Evolutionary conservation across 2,113 vertebrate genomes (phyloP), one percentile per base, ranked within the genome.

Genomic region (Accipiter cooperii): DNA sequence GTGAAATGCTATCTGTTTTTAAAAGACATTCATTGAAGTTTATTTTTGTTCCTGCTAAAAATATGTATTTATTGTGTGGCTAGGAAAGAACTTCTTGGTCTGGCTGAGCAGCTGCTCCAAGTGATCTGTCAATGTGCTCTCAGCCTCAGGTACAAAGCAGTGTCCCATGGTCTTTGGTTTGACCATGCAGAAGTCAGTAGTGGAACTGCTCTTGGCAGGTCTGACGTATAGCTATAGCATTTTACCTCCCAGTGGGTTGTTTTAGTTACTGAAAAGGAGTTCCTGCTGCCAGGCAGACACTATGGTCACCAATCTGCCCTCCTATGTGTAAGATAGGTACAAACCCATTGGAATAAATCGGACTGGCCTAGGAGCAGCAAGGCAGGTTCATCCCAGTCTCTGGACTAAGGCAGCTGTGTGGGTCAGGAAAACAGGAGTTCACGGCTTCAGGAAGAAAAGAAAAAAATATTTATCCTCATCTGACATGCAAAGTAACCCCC

Each of bases 1-100:
- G 66, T 91, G 84, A 96, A 98, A 96, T 93, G 80, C 71, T 96
- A 93, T 96, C 92, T 97, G 68, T 70, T 97, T 92, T 97, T 91
- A 95, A 94, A 96, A 94, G 86, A 74, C 38, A 54, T 68, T 90
- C 0, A 2, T 74, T 83, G 82, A 92, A 94, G 92, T 89, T 75
- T 97, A 77, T 69, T 89, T 94, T 78, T 86, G 60, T 82, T 89
- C 44, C 57, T 90, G 74, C 55, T 85, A 90, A 96, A 96, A 95
- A 82, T 84, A 83, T 25, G 25, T 95, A 80, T 93, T 95, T 91
- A 66, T 84, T 84, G 12, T 82, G 38, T 84, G 47, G 19, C 68
- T 84, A 60, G 89, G 76, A 89, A 93, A 89, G 73, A 92, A 89
- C 54, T 49, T 55, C 38, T 83, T 69, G 49, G 38, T 76, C 33